These are phyloP conservation scores for Odontomyia ornata DNA, from an alignment of 2,888 invertebrate genomes.

Conservation along the genomic window DNA sequence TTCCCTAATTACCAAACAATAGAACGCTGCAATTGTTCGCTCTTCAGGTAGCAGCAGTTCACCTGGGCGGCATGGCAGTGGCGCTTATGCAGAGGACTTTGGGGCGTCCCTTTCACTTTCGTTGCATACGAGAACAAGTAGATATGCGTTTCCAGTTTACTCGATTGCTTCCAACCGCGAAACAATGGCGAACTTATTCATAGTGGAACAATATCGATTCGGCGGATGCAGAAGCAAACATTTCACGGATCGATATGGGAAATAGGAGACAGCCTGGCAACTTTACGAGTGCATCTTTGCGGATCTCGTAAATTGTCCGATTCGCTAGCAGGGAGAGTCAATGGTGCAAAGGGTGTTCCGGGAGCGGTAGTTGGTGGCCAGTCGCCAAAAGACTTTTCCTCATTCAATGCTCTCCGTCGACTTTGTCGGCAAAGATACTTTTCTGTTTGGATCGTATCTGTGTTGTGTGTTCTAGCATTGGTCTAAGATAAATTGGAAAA, in stretches of 20 bases:
- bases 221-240: neutral
- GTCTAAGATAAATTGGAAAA: no score
- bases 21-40: conserved; percentile 1
- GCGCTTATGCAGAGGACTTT: neutral
- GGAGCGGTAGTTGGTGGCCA: no score
- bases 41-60: neutral
- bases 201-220: conserved; percentile 2
- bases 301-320: conserved; percentile 2
- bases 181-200: neutral
- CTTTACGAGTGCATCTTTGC: conserved; percentile 22
- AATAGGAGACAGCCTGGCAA: conserved; percentile 31
- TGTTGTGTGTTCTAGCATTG: no score
- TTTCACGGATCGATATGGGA: conserved; percentile 5
- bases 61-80: neutral
- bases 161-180: neutral
- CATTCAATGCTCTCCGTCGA: no score
- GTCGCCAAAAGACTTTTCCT: no score
- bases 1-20: conserved; percentile 43
- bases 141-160: conserved; percentile 5
- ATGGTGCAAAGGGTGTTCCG: no score
- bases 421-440: no score
- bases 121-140: no score
- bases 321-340: no score
- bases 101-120: conserved; percentile 28
- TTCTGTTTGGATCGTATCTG: no score